A percentile compares a stretch with the other conserved stretches of the same genome.
Evolutionary conservation across 2,888 invertebrate genomes (phyloP).

Genomic region (Dicycla oo): DNA sequence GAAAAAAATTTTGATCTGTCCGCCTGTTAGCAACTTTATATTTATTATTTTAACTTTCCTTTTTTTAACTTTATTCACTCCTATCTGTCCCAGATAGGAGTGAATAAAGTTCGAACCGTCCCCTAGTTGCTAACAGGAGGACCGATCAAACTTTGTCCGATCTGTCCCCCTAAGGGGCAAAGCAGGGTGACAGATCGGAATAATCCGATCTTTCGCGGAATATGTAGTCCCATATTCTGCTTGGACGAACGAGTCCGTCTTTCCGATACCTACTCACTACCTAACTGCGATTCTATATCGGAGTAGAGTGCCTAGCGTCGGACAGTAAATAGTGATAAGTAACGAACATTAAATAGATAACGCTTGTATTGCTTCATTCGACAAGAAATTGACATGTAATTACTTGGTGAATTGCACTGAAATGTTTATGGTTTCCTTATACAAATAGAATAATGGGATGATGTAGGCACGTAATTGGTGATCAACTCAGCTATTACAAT

Average conservation of each 20-base stretch:
- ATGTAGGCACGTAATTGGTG: constrained; percentile 21
- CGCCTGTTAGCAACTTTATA: too few relatives aligned
- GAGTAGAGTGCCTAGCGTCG: neutral
- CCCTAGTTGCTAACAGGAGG: too few relatives aligned
- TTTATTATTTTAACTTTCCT: too few relatives aligned
- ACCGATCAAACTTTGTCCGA: too few relatives aligned
- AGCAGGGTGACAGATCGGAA: too few relatives aligned
- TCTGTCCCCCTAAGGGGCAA: too few relatives aligned
- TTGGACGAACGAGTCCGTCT: neutral
- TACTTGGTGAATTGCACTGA: constrained; percentile 17
- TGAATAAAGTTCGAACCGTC: too few relatives aligned
- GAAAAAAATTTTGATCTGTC: too few relatives aligned
- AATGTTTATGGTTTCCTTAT: constrained; percentile 31
- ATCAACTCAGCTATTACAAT: constrained; percentile 10
- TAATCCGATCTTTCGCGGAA: constrained; percentile 1
- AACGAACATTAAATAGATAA: neutral
- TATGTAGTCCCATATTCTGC: constrained; percentile 14
- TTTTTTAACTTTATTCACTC: too few relatives aligned
- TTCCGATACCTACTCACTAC: neutral
- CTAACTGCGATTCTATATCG: neutral
- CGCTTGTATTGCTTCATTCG: constrained; percentile 38
- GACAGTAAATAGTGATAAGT: neutral
- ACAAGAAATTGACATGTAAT: constrained; percentile 29
- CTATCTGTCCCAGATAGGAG: too few relatives aligned
- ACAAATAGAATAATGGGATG: constrained; percentile 18